Conservation (phyloP, 2,888 invertebrate genomes). For the Leistus spinibarbis region DNA sequence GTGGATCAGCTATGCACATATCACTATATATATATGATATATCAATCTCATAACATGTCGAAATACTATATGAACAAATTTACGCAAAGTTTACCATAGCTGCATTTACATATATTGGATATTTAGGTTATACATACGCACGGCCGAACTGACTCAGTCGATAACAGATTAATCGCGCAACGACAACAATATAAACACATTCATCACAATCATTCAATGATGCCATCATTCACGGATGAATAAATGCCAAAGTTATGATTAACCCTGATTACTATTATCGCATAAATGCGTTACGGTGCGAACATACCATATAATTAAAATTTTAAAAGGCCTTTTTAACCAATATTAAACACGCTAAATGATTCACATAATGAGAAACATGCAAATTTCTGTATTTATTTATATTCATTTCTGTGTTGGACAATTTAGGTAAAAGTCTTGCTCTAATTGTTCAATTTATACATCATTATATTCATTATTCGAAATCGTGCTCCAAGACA, state of each 20-base stretch:
- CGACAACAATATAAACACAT: conserved; percentile 17
- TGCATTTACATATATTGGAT: neutral
- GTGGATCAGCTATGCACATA: neutral
- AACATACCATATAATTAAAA: no score
- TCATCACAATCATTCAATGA: conserved; percentile 26
- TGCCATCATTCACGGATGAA: conserved; percentile 25
- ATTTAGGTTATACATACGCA: neutral
- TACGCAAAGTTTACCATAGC: conserved; percentile 2
- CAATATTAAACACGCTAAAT: neutral
- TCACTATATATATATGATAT: neutral
- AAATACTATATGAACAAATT: conserved; percentile 14
- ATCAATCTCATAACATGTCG: neutral
- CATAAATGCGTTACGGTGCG: no score
- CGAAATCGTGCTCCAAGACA: neutral
- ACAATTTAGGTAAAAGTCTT: no score
- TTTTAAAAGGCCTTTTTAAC: neutral
- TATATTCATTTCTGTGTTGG: neutral
- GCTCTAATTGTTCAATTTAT: neutral
- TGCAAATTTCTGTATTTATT: neutral
- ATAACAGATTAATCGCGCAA: conserved; percentile 29
- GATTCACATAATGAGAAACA: neutral
- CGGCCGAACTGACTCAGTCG: neutral
- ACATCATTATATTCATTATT: neutral
- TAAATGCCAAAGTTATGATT: conserved; percentile 23
- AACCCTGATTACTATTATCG: conserved; percentile 14